A percentile compares a stretch with the other conserved stretches of the same genome.
Evolutionary conservation across 2,797 vertebrate genomes (phyloP).

Genomic region (Spondyliosoma cantharus): DNA sequence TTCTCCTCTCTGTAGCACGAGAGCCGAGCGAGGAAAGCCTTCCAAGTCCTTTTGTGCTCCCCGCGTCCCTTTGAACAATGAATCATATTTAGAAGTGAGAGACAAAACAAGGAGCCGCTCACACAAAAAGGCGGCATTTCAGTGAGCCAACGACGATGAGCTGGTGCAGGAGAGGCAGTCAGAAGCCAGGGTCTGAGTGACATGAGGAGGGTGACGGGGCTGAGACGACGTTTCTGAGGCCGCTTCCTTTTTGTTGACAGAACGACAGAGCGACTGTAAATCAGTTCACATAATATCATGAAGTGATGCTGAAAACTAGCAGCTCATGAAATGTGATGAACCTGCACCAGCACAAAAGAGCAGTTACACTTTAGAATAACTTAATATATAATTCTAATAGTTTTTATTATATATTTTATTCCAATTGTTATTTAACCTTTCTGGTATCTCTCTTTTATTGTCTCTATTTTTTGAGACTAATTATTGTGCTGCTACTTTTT

Average conservation of each 20-base stretch:
- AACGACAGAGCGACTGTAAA: background rate
- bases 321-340: background rate
- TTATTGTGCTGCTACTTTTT: no score
- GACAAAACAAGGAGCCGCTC: constrained; percentile 38
- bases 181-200: constrained; percentile 2
- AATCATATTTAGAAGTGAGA: constrained; percentile 64
- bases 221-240: no score
- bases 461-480: no score
- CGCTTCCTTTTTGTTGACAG: background rate
- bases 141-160: constrained; percentile 43
- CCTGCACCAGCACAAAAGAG: no score
- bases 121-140: constrained; percentile 41
- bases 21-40: constrained; percentile 45
- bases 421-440: no score
- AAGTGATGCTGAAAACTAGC: background rate
- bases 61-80: constrained; percentile 70
- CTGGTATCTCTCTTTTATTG: no score
- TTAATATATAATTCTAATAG: no score
- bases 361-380: no score
- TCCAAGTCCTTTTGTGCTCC: constrained; percentile 68
- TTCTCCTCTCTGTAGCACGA: constrained; percentile 44
- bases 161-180: constrained; percentile 6
- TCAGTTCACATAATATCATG: background rate
- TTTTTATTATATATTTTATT: no score
- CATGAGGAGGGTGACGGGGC: background rate